Base-by-base conservation (phyloP, 2,113 vertebrate species). In the Prunella fulvescens region DNA sequence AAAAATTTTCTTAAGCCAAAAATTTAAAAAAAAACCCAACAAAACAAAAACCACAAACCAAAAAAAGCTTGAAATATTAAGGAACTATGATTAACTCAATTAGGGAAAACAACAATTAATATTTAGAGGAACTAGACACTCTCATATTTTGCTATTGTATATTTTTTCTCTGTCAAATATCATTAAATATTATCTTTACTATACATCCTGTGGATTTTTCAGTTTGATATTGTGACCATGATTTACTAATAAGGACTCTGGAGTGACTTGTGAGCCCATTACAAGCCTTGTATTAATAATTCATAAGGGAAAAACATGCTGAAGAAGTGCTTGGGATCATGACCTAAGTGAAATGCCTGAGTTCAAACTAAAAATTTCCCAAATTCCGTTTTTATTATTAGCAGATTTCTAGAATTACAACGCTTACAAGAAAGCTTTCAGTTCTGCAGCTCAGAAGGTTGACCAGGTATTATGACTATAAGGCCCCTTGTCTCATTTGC, bases 211-310 rank as follows among this genome's bases (percentile, higher is more conserved):
- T 77, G 81, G 91, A 93, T 85, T 92, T 81, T 96, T 87, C 50
- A 77, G 66, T 62, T 94, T 95, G 78, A 90, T 90, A 93, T 72
- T 85, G 88, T 96, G 77, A 88, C 64, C 79, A 65, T 82, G 85
- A 91, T 95, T 97, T 97, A 86, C 92, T 96, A 96, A 95, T 93
- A 93, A 79, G 85, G 72, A 97, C 93, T 96, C 95, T 31, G 60
- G 76, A 93, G 92, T 93, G 94, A 93, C 89, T 96, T 66, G 88
- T 69, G 82, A 96, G 93, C 66, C 78, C 61, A 73, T 91, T 90
- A 91, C 67, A 91, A 96, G 72, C 40, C 91, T 67, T 51, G 35
- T 86, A 94, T 98, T 97, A 98, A 98, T 97, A 97, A 98, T 98
- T 97, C 94, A 98, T 96, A 94, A 92, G 86, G 89, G 69, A 37